These are phyloP conservation scores for Nycticorax nycticorax DNA, from an alignment of 2,113 vertebrate species.

Conservation along the genomic window DNA sequence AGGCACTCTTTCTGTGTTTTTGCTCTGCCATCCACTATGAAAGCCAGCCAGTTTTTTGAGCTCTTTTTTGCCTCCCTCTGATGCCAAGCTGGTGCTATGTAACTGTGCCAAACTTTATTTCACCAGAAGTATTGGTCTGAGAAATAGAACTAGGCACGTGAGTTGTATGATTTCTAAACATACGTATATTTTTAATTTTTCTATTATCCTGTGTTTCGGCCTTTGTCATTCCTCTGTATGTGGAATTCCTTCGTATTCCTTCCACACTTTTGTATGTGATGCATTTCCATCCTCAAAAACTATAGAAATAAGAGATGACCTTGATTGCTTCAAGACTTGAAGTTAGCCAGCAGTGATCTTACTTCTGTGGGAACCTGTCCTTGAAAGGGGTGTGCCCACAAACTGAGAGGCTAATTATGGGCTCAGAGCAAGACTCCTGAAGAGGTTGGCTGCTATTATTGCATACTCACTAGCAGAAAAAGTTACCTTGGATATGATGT, in stretches of 20 bases:
- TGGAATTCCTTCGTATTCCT: not conserved
- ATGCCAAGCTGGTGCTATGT: not conserved
- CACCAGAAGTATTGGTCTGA: not conserved
- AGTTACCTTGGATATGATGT: not conserved
- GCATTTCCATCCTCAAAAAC: not conserved
- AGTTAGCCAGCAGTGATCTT: not conserved
- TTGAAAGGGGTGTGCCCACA: slow-evolving; percentile 29
- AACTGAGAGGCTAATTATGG: not conserved
- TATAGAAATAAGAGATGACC: not conserved
- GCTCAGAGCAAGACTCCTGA: not conserved
- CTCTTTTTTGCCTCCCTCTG: slow-evolving; percentile 26
- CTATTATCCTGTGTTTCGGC: not conserved
- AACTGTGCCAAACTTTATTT: not conserved
- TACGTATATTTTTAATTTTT: not conserved
- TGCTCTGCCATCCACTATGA: not conserved
- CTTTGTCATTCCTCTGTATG: not conserved
- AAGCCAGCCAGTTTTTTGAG: not conserved
- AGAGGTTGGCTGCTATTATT: not conserved
- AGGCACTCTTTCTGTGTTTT: not conserved
- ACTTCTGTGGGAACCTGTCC: not conserved
- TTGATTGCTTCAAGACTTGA: not conserved
- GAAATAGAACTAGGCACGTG: not conserved
- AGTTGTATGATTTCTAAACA: not conserved
- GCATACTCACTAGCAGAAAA: not conserved
- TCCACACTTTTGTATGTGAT: not conserved